These are phyloP conservation scores for Enteromius thamalakanensis DNA, from an alignment of 2,797 vertebrate genomes.

Conservation along the genomic window DNA sequence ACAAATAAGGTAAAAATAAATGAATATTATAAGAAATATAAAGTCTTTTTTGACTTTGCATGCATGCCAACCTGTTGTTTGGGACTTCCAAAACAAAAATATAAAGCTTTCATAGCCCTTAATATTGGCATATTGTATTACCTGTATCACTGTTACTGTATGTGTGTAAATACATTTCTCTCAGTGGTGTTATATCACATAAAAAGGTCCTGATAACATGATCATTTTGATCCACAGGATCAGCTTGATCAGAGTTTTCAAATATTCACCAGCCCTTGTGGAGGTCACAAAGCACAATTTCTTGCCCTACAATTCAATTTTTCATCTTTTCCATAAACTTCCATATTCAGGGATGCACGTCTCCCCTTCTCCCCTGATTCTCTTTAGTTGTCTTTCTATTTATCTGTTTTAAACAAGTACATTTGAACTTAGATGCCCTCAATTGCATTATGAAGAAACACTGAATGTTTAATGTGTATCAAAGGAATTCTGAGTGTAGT, in stretches of 20 bases:
- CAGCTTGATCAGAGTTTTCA: conserved; percentile 57
- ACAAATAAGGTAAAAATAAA: too few species aligned
- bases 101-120: too few species aligned
- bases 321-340: conserved; percentile 47
- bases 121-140: neutral
- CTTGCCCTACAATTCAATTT: conserved; percentile 63
- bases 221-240: conserved; percentile 59
- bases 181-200: conserved; percentile 46
- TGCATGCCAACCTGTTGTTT: too few species aligned
- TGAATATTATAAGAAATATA: too few species aligned
- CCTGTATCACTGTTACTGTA: neutral
- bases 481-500: conserved; percentile 27
- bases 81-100: too few species aligned
- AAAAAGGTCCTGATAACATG: conserved; percentile 44
- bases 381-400: neutral
- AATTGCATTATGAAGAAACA: conserved; percentile 27
- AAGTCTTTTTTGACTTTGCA: too few species aligned
- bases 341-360: conserved; percentile 47
- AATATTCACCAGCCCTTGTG: conserved; percentile 65
- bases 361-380: neutral
- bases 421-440: conserved; percentile 9
- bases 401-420: neutral
- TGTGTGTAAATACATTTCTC: neutral
- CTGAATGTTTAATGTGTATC: conserved; percentile 53
- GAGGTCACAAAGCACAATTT: conserved; percentile 51